A percentile compares a stretch with the other conserved stretches of the same genome.
phyloP scores from a whole-genome alignment of 2,888 invertebrate species.

The Panopea generosa region DNA sequence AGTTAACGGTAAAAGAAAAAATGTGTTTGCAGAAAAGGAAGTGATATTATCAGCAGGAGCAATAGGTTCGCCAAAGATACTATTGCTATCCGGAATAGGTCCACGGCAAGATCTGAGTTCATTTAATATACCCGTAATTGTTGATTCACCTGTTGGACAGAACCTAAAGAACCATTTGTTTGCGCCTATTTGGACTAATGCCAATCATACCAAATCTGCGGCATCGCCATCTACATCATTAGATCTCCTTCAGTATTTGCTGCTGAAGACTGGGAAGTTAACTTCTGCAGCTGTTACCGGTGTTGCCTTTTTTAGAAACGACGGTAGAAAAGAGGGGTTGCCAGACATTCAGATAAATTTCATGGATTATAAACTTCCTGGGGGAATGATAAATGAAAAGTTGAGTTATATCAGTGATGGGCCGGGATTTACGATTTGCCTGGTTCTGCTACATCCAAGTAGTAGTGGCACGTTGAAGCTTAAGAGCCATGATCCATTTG shows the following conservation, averaged over 20 bases:
- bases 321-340: neutral
- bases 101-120: constrained; percentile 79
- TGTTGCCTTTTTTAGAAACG: constrained; percentile 19
- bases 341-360: constrained; percentile 40
- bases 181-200: constrained; percentile 33
- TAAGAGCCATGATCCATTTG: constrained; percentile 90
- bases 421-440: constrained; percentile 17
- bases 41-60: constrained; percentile 82
- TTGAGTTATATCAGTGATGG: constrained; percentile 1
- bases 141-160: constrained; percentile 80
- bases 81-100: constrained; percentile 84
- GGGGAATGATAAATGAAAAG: neutral
- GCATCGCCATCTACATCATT: neutral
- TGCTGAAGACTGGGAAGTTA: constrained; percentile 24
- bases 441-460: constrained; percentile 87
- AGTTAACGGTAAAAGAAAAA: constrained; percentile 51
- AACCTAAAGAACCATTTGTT: constrained; percentile 76
- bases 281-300: constrained; percentile 13
- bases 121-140: constrained; percentile 76
- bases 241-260: constrained; percentile 19
- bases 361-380: constrained; percentile 7
- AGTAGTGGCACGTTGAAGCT: constrained; percentile 92
- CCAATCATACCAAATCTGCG: neutral
- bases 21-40: constrained; percentile 66
- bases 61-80: constrained; percentile 82